These are phyloP conservation scores for Proisotoma minuta DNA, from an alignment of 2,888 invertebrate genomes.

Conservation along the genomic window DNA sequence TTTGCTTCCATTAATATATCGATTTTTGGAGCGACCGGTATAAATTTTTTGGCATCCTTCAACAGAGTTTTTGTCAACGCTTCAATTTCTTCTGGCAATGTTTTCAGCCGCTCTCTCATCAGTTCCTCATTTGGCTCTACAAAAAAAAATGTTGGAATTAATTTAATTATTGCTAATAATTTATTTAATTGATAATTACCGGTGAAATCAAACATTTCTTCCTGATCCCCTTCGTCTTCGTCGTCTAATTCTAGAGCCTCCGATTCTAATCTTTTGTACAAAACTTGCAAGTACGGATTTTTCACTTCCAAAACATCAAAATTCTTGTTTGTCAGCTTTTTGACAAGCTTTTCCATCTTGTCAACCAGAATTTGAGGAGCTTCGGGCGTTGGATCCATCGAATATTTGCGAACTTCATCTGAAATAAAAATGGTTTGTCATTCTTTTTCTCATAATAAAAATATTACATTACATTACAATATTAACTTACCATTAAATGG, in stretches of 20 bases:
- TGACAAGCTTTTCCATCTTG: slow-evolving; percentile 36
- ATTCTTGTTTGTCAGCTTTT: slow-evolving; percentile 34
- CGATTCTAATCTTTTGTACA: slow-evolving; percentile 34
- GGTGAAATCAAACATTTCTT: slow-evolving; percentile 33
- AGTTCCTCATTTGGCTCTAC: slow-evolving; percentile 35
- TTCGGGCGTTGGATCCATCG: not conserved
- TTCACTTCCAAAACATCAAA: slow-evolving; percentile 32
- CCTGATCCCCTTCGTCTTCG: slow-evolving; percentile 21
- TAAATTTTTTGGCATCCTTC: not conserved
- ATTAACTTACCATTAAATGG: slow-evolving; percentile 33
- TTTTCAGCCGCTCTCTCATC: slow-evolving; percentile 26
- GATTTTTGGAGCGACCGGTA: slow-evolving; percentile 16
- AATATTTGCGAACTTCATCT: slow-evolving; percentile 27
- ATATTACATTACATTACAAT: not conserved
- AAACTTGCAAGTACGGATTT: slow-evolving; percentile 34
- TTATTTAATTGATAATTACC: slow-evolving; percentile 12
- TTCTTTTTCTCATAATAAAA: slow-evolving; percentile 1
- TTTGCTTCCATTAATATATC: slow-evolving; percentile 36
- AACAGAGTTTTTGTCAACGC: not conserved
- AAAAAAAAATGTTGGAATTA: not conserved
- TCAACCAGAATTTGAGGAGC: slow-evolving; percentile 10
- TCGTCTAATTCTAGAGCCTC: slow-evolving; percentile 25
- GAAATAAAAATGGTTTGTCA: not conserved
- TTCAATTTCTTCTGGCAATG: slow-evolving; percentile 17
- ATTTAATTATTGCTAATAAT: not conserved